Conservation (phyloP, 2,888 invertebrate species). For the Melanchra persicariae region DNA sequence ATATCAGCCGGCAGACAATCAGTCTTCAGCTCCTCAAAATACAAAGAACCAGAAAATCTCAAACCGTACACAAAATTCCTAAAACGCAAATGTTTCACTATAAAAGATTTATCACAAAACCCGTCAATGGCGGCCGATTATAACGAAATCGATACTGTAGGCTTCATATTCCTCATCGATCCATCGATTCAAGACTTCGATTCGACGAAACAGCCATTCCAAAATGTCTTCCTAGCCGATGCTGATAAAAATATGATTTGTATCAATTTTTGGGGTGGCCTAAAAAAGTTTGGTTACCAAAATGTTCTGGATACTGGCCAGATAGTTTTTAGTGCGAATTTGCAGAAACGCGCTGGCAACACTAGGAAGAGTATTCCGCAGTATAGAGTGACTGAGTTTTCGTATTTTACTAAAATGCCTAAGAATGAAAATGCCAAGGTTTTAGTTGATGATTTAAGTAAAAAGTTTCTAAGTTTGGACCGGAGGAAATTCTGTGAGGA, state of each 20-base stretch:
- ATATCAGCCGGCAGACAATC: conserved; percentile 90
- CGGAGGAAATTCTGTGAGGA: conserved; percentile 76
- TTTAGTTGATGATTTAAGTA: conserved; percentile 84
- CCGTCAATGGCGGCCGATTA: conserved; percentile 81
- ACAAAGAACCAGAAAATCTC: conserved; percentile 69
- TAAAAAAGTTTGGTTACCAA: conserved; percentile 86
- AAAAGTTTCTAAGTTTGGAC: conserved; percentile 69
- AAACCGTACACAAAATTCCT: conserved; percentile 66
- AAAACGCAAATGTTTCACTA: conserved; percentile 83
- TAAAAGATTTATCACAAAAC: conserved; percentile 84
- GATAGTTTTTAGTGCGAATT: conserved; percentile 91
- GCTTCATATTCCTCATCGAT: conserved; percentile 91
- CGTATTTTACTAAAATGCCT: conserved; percentile 92
- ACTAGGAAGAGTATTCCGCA: conserved; percentile 89
- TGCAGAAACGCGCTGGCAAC: conserved; percentile 91
- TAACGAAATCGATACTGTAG: conserved; percentile 94
- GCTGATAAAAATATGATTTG: conserved; percentile 87
- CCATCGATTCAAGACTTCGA: conserved; percentile 84
- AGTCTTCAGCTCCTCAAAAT: conserved; percentile 80
- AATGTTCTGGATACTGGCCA: conserved; percentile 91
- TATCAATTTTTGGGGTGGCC: conserved; percentile 90
- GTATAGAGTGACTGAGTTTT: conserved; percentile 92
- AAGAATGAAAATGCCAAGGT: conserved; percentile 87
- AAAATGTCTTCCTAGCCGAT: conserved; percentile 92
- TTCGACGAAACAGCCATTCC: conserved; percentile 81